phyloP scores from a whole-genome alignment of 2,113 vertebrate genomes.

The Recurvirostra avosetta region DNA sequence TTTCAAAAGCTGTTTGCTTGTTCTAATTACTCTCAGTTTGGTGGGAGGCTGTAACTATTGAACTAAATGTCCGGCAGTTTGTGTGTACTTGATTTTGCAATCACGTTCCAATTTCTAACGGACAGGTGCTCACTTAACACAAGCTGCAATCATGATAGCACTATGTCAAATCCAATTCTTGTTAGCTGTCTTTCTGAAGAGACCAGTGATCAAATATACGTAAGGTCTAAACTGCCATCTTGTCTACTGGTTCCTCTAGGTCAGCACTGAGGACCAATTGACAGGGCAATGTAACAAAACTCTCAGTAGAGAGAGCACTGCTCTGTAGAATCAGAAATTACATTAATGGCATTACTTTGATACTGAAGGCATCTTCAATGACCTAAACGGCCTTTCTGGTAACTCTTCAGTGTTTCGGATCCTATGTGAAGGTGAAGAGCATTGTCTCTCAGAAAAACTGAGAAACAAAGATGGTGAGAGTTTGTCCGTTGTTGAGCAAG shows the following conservation, averaged over 20 bases:
- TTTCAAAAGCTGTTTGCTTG: background rate
- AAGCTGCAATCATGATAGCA: background rate
- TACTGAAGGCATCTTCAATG: background rate
- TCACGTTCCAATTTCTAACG: background rate
- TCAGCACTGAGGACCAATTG: background rate
- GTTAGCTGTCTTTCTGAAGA: background rate
- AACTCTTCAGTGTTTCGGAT: background rate
- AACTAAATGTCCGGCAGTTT: background rate
- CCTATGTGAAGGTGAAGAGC: background rate
- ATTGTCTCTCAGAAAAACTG: background rate
- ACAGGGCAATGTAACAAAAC: background rate
- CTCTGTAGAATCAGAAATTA: background rate
- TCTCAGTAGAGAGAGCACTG: background rate
- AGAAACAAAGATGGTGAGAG: background rate
- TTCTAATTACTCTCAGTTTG: background rate
- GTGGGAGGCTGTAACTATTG: background rate
- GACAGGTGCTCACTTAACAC: background rate
- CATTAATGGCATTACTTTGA: background rate
- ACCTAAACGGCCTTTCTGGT: background rate
- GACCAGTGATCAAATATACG: fast-evolving
- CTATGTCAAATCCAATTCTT: background rate
- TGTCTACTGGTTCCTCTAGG: background rate
- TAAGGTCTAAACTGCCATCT: background rate
- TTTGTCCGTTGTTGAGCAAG: background rate
- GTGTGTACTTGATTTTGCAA: background rate